Conservation (phyloP, 92 coral and sea anemone species). For the Parazoanthus atlanticus region DNA sequence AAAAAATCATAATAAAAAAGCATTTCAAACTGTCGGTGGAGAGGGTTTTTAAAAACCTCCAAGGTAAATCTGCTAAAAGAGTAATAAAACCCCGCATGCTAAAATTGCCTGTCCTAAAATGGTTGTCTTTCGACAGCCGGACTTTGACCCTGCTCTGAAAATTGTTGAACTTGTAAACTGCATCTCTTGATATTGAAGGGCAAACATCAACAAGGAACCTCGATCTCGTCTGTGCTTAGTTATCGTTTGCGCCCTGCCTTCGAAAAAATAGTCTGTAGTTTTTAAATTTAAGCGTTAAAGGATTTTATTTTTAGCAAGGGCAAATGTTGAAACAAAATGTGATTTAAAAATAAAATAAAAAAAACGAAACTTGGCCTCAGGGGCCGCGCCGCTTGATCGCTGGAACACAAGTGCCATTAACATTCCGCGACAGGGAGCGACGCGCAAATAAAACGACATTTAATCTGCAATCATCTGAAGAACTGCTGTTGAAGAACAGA, state of each 20-base stretch:
- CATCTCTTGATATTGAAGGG: background rate
- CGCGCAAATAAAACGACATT: conserved; percentile 20
- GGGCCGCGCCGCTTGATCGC: background rate
- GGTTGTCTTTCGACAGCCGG: background rate
- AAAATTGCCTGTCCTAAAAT: background rate
- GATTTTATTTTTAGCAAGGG: too few relatives aligned
- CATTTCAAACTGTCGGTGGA: background rate
- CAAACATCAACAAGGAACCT: background rate
- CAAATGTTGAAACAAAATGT: too few relatives aligned
- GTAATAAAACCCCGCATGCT: too few relatives aligned
- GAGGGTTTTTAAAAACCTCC: background rate
- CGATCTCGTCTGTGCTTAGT: background rate
- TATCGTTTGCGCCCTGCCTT: too few relatives aligned
- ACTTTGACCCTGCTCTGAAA: background rate
- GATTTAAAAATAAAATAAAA: too few relatives aligned
- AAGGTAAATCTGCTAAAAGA: too few relatives aligned
- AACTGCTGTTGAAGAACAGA: conserved; percentile 10
- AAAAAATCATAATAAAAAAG: too few relatives aligned
- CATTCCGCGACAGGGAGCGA: conserved; percentile 47
- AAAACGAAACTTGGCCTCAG: background rate
- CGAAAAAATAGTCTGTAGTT: background rate
- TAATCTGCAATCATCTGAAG: conserved; percentile 22
- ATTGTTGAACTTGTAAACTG: background rate
- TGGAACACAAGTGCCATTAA: conserved; percentile 21
- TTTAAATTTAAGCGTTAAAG: background rate